phyloP scores from a whole-genome alignment of 2,888 invertebrate genomes.

The Phanerotoma sp. region DNA sequence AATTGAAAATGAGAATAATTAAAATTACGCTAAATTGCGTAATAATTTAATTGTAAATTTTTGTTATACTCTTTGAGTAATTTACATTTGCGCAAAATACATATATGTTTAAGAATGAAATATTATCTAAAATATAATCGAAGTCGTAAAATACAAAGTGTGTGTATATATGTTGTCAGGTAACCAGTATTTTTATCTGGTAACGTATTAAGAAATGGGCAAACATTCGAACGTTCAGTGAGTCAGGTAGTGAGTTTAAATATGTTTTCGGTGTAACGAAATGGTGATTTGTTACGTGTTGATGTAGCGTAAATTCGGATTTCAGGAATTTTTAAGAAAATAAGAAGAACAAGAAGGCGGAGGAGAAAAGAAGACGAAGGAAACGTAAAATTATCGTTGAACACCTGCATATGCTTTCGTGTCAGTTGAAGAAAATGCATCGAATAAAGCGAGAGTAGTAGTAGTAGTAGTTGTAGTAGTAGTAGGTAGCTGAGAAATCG shows the following conservation, averaged over 20 bases:
- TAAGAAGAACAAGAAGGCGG: background rate
- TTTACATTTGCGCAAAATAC: too few species aligned
- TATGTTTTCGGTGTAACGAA: background rate
- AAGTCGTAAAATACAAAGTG: too few species aligned
- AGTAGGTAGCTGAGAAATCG: conserved; percentile 4
- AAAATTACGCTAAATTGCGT: too few species aligned
- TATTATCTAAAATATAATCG: too few species aligned
- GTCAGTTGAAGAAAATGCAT: conserved; percentile 6
- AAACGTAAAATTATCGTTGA: conserved; percentile 19
- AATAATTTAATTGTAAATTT: too few species aligned
- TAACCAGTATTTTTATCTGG: too few species aligned
- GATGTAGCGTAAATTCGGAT: conserved; percentile 8
- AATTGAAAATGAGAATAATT: too few species aligned
- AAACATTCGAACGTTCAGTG: background rate
- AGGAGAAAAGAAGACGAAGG: background rate
- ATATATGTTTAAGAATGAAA: too few species aligned
- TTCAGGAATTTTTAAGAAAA: conserved; percentile 11
- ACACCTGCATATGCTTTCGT: conserved; percentile 19
- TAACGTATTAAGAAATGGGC: too few species aligned
- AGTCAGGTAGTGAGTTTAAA: background rate
- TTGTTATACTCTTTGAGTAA: too few species aligned
- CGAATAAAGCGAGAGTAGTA: background rate
- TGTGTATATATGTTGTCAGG: too few species aligned
- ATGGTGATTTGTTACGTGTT: background rate
- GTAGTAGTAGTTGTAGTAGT: too few species aligned